phyloP scores from a whole-genome alignment of 2,113 vertebrate genomes.

The Heteronetta atricapilla region DNA sequence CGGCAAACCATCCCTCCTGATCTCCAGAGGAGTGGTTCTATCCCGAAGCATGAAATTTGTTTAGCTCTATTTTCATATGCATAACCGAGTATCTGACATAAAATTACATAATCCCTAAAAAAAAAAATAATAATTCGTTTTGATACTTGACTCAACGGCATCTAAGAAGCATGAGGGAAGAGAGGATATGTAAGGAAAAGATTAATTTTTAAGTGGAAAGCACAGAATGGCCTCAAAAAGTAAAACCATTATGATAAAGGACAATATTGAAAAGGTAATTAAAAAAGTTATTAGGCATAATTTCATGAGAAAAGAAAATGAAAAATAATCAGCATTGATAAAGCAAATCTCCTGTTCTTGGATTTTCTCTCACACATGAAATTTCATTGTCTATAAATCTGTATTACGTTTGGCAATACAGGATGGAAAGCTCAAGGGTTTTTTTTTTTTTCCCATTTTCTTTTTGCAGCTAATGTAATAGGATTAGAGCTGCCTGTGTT shows the following conservation, averaged over 20 bases:
- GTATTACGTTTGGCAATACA: not conserved
- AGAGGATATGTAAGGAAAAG: constrained; percentile 5
- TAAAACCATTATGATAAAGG: not conserved
- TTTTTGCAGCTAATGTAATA: not conserved
- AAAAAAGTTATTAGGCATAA: constrained; percentile 1
- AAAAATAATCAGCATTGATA: constrained; percentile 18
- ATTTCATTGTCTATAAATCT: constrained; percentile 7
- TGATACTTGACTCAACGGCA: not conserved
- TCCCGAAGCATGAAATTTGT: not conserved
- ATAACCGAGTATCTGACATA: not conserved
- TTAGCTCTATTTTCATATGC: constrained; percentile 2
- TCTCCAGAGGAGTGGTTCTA: not conserved
- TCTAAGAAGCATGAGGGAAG: not conserved
- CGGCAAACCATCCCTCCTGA: not conserved
- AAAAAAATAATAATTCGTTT: not conserved
- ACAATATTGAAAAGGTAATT: constrained; percentile 17
- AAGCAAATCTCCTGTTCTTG: not conserved
- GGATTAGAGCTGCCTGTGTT: not conserved
- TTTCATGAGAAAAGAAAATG: not conserved
- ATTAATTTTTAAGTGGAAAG: constrained; percentile 33
- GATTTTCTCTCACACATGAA: not conserved
- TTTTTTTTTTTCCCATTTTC: not conserved
- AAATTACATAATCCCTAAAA: constrained; percentile 25
- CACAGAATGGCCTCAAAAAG: constrained; percentile 24
- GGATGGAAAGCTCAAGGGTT: not conserved